A percentile compares a stretch with the other conserved stretches of the same genome.
These are phyloP conservation scores for Pygoscelis adeliae DNA, from an alignment of 2,113 vertebrate genomes.

Conservation along the genomic window DNA sequence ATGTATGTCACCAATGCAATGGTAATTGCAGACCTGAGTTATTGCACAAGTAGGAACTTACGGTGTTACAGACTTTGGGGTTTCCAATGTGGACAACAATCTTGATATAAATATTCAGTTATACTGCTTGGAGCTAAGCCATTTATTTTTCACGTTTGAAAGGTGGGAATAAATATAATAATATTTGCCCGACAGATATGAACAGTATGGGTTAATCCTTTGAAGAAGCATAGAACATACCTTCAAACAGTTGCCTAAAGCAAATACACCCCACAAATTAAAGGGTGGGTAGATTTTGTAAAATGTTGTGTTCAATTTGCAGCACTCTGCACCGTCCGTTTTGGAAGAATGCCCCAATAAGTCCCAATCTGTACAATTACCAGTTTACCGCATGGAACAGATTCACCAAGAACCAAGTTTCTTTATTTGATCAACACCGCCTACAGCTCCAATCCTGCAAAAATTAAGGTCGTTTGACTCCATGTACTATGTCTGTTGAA, in stretches of 20 bases:
- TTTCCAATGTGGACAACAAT: background rate
- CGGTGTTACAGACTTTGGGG: background rate
- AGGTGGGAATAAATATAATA: background rate
- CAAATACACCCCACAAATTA: background rate
- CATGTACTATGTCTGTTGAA: background rate
- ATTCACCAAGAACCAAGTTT: conserved; percentile 38
- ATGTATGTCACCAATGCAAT: background rate
- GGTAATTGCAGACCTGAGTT: background rate
- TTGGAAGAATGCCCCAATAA: conserved; percentile 26
- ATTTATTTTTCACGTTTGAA: background rate
- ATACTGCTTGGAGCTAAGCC: conserved; percentile 26
- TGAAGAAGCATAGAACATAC: background rate
- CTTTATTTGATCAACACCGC: conserved; percentile 10
- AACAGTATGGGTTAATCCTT: background rate
- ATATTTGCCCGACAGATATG: background rate
- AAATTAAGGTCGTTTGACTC: background rate
- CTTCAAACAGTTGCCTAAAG: conserved; percentile 21
- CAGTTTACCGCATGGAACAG: conserved; percentile 41
- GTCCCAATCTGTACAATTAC: conserved; percentile 55
- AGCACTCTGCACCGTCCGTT: conserved; percentile 55
- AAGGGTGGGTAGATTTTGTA: conserved; percentile 35
- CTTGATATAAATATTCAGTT: background rate
- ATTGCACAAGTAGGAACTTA: background rate
- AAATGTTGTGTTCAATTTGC: background rate
- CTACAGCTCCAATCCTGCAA: background rate